Evolutionary conservation across 2,888 invertebrate species (phyloP).

Genomic region (Tethea ocularis): DNA sequence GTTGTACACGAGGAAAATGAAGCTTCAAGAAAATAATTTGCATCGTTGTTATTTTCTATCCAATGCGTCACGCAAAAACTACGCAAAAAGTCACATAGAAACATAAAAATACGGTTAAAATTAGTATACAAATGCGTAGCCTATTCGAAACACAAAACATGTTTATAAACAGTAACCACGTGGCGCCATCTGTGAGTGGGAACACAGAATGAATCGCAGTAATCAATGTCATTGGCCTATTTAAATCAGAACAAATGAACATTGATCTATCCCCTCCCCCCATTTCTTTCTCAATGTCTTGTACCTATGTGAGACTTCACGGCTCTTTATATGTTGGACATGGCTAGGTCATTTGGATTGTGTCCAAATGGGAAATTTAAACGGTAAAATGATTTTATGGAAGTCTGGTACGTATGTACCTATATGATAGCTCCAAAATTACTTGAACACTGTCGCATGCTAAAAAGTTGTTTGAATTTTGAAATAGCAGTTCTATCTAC

Average conservation of each 20-base stretch:
- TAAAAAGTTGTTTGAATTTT: too few species aligned
- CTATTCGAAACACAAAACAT: conserved; percentile 15
- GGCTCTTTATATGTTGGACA: background rate
- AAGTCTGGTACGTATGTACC: too few species aligned
- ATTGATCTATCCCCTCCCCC: conserved; percentile 2
- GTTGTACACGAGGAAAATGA: too few species aligned
- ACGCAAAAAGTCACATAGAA: background rate
- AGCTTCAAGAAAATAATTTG: too few species aligned
- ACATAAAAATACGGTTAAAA: background rate
- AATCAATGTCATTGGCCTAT: conserved; percentile 21
- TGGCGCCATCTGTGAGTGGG: conserved; percentile 24
- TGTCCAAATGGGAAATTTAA: background rate
- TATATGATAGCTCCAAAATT: too few species aligned
- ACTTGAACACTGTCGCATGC: too few species aligned
- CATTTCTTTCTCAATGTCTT: conserved; percentile 11
- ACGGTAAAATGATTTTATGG: too few species aligned
- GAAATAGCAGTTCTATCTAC: too few species aligned
- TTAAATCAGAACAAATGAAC: background rate
- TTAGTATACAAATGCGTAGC: conserved; percentile 9
- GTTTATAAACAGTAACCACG: conserved; percentile 30
- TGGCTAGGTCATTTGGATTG: background rate
- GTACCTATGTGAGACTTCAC: background rate
- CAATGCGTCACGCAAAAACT: background rate
- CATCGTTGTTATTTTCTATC: too few species aligned
- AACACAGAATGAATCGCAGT: conserved; percentile 8